Percentiles rank a stretch among this genome's conserved stretches.
Conservation (phyloP, 2,797 vertebrate genomes). For the Ibycter americanus region DNA sequence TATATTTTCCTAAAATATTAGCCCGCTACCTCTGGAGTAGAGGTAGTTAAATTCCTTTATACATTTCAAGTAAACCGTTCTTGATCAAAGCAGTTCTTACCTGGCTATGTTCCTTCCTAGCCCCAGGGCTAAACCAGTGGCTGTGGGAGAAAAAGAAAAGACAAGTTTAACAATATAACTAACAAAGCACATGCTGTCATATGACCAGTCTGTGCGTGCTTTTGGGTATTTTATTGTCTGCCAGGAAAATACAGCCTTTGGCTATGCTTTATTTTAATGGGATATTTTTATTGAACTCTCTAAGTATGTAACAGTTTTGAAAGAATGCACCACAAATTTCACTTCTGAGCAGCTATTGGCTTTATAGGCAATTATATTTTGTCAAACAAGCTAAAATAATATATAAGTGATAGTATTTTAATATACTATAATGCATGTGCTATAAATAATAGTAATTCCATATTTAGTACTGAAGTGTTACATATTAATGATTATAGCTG, state of each 20-base stretch:
- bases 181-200: constrained; percentile 43
- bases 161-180: constrained; percentile 61
- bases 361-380: constrained; percentile 73
- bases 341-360: constrained; percentile 64
- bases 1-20: not conserved
- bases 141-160: constrained; percentile 75
- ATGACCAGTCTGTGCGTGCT: constrained; percentile 45
- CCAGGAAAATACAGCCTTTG: constrained; percentile 68
- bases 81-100: constrained; percentile 74
- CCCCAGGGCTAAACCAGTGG: constrained; percentile 80
- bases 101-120: constrained; percentile 81
- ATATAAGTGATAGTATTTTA: constrained; percentile 45
- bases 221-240: constrained; percentile 54
- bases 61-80: constrained; percentile 25
- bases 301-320: constrained; percentile 66
- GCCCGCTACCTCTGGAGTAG: not conserved
- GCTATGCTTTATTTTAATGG: constrained; percentile 75
- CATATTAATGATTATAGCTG: constrained; percentile 34
- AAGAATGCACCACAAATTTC: constrained; percentile 69
- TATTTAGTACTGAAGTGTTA: constrained; percentile 55
- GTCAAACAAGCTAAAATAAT: constrained; percentile 62
- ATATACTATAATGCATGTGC: constrained; percentile 1
- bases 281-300: constrained; percentile 72
- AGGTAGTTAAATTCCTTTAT: constrained; percentile 34
- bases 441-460: constrained; percentile 59